These are phyloP conservation scores for Halcyon badia DNA, from an alignment of 2,797 vertebrate species.

Conservation along the genomic window DNA sequence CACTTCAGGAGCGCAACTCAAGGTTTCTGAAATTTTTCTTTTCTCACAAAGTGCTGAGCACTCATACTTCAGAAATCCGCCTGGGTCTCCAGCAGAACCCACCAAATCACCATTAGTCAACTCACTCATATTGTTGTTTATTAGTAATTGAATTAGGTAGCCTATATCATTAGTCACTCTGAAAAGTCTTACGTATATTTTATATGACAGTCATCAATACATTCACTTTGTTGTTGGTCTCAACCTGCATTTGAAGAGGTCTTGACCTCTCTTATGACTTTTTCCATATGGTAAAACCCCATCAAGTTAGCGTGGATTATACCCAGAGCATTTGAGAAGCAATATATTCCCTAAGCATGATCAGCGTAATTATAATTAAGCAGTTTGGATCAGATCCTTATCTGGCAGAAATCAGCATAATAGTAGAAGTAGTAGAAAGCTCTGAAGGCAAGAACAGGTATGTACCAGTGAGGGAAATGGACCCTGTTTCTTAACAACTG, in stretches of 20 bases:
- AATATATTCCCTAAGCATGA: background rate
- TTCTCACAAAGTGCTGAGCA: background rate
- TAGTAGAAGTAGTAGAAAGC: background rate
- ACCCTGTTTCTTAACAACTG: background rate
- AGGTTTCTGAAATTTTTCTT: background rate
- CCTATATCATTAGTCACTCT: background rate
- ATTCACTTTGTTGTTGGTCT: background rate
- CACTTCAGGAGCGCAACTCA: background rate
- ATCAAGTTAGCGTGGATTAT: background rate
- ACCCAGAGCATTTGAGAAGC: background rate
- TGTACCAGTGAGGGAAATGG: background rate
- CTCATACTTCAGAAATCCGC: background rate
- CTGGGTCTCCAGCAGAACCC: background rate
- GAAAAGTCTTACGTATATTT: background rate
- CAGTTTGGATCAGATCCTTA: background rate
- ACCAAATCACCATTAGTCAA: background rate
- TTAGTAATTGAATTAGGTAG: background rate
- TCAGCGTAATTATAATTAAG: background rate
- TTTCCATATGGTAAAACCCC: background rate
- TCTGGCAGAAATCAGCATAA: background rate
- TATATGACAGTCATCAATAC: background rate
- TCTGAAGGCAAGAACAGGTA: constrained; percentile 11
- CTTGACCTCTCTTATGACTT: background rate
- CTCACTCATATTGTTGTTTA: background rate
- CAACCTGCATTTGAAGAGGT: background rate